Percentiles rank a stretch among this genome's conserved stretches.
Evolutionary conservation across 2,113 vertebrate species (phyloP).

Genomic region (Tylochromis polylepis): DNA sequence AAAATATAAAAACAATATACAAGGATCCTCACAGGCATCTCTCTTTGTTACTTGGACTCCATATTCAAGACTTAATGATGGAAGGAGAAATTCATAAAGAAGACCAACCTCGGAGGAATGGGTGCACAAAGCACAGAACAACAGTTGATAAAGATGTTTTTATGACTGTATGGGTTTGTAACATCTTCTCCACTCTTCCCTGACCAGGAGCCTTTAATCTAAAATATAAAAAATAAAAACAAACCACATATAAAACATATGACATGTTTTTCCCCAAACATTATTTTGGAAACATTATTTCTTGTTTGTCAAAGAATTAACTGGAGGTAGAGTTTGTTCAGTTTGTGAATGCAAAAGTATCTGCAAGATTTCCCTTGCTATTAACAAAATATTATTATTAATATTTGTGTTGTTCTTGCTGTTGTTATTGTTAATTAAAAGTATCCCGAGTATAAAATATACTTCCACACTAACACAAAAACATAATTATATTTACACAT

Average conservation of each 20-base stretch:
- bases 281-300: background rate
- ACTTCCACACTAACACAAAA: background rate
- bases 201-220: slow-evolving; percentile 98
- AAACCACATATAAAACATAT: background rate
- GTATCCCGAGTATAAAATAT: background rate
- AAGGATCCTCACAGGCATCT: background rate
- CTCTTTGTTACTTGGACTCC: background rate
- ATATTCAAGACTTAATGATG: background rate
- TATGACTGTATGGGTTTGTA: slow-evolving; percentile 91
- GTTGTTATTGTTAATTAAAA: background rate
- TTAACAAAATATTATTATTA: background rate
- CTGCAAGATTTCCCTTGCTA: background rate
- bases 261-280: background rate
- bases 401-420: background rate
- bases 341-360: background rate
- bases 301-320: too few relatives aligned
- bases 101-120: slow-evolving; percentile 85
- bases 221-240: background rate
- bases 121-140: slow-evolving; percentile 90
- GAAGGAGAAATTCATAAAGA: background rate
- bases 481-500: background rate
- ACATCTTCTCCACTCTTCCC: slow-evolving; percentile 85
- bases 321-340: background rate
- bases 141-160: slow-evolving; percentile 89
- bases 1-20: background rate